A percentile compares a stretch with the other conserved stretches of the same genome.
Conservation (phyloP, 2,797 vertebrate species). For the Trachops cirrhosus region DNA sequence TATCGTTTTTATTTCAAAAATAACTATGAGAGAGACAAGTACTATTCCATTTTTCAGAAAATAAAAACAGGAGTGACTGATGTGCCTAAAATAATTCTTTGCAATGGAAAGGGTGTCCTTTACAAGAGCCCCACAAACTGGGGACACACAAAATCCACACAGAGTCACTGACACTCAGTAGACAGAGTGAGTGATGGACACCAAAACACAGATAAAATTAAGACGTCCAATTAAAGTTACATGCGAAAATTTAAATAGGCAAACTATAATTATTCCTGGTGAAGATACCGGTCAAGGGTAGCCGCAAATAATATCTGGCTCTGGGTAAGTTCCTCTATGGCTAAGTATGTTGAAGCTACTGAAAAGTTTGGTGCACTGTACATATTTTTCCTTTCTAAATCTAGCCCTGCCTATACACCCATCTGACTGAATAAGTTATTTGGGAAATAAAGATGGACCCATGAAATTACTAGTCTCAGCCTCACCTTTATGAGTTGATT, state of each 20-base stretch:
- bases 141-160: neutral
- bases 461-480: neutral
- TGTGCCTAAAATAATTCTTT: neutral
- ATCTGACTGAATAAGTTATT: neutral
- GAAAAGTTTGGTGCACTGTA: neutral
- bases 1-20: slow-evolving; percentile 35
- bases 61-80: neutral
- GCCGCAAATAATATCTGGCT: slow-evolving; percentile 49
- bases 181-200: neutral
- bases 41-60: slow-evolving; percentile 27
- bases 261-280: slow-evolving; percentile 52
- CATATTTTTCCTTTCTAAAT: slow-evolving; percentile 29
- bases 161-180: neutral
- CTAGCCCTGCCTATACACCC: neutral
- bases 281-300: slow-evolving; percentile 42
- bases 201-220: slow-evolving; percentile 35
- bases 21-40: slow-evolving; percentile 1
- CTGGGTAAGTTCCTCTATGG: neutral
- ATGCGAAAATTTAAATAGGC: slow-evolving; percentile 53
- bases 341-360: neutral
- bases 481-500: neutral
- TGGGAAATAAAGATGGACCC: slow-evolving; percentile 27
- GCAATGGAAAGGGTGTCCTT: neutral
- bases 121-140: neutral
- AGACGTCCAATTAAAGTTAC: slow-evolving; percentile 46